Percentiles rank a stretch among this genome's conserved stretches.
Evolutionary conservation across 1,140 invertebrate species (phyloP).

Genomic region (Dermatophagoides farinae): DNA sequence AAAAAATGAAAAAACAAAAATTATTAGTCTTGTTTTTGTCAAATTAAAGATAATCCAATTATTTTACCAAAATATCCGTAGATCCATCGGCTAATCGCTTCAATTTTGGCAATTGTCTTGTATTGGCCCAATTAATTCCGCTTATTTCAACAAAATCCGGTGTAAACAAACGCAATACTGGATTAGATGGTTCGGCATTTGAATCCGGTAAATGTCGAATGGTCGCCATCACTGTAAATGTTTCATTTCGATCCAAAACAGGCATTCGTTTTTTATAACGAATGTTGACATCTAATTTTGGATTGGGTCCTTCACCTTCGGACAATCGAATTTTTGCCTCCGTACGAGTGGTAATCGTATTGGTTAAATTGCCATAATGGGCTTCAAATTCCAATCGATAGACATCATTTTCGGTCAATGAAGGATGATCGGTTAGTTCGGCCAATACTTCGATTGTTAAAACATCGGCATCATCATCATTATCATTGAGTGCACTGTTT

Average conservation of each 20-base stretch:
- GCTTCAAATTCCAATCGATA: slow-evolving; percentile 14
- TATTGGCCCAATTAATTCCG: slow-evolving; percentile 7
- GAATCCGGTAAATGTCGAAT: slow-evolving; percentile 13
- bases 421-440: slow-evolving; percentile 18
- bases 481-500: background rate
- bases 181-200: slow-evolving; percentile 14
- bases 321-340: slow-evolving; percentile 7
- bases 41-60: background rate
- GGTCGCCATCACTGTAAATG: slow-evolving; percentile 10
- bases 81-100: slow-evolving; percentile 12
- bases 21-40: background rate
- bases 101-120: slow-evolving; percentile 6
- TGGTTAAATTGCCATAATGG: background rate
- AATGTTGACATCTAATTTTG: slow-evolving; percentile 14
- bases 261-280: slow-evolving; percentile 12
- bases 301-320: slow-evolving; percentile 8
- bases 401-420: slow-evolving; percentile 9
- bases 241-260: slow-evolving; percentile 15
- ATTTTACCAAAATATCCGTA: slow-evolving; percentile 16
- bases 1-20: background rate
- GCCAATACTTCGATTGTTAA: slow-evolving; percentile 17
- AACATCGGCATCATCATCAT: slow-evolving; percentile 16
- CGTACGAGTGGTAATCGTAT: background rate
- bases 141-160: slow-evolving; percentile 16
- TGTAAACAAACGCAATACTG: slow-evolving; percentile 14